Percentiles rank a stretch among this genome's conserved stretches.
These are phyloP conservation scores for Falco novaeseelandiae DNA, from an alignment of 2,797 vertebrate genomes.

Conservation along the genomic window DNA sequence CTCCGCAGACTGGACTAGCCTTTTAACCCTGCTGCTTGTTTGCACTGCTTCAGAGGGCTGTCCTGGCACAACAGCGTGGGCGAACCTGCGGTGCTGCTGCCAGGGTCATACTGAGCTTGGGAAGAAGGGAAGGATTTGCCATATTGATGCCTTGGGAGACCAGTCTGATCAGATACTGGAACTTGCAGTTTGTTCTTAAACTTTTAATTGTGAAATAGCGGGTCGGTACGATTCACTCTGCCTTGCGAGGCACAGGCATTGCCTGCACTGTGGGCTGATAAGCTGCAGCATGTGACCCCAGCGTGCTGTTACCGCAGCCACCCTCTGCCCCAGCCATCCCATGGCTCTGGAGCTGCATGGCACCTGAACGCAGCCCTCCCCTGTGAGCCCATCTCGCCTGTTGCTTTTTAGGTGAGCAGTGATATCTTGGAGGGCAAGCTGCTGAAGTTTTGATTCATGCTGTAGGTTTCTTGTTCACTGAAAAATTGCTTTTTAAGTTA, in stretches of 20 bases:
- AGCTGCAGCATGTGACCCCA: not conserved
- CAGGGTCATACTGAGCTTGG: rapidly evolving
- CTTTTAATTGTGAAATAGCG: not conserved
- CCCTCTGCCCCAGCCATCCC: not conserved
- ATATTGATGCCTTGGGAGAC: not conserved
- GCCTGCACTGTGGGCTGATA: not conserved
- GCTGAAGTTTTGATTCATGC: not conserved
- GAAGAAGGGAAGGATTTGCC: not conserved
- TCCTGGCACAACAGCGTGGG: no score
- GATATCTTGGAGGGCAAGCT: not conserved
- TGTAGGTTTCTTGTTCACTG: not conserved
- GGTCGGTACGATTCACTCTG: not conserved
- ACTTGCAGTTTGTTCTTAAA: not conserved
- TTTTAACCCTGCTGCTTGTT: not conserved
- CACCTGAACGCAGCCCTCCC: not conserved
- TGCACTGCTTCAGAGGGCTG: not conserved
- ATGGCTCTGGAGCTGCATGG: not conserved
- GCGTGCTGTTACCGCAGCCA: rapidly evolving
- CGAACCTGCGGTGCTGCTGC: not conserved
- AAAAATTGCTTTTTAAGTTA: not conserved
- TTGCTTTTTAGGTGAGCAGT: not conserved
- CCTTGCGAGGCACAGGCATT: not conserved
- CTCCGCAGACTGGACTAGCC: not conserved
- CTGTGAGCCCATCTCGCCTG: rapidly evolving
- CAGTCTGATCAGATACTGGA: not conserved